Base-by-base conservation (phyloP, 1,140 invertebrate genomes). In the Drosophila pallidifrons region DNA sequence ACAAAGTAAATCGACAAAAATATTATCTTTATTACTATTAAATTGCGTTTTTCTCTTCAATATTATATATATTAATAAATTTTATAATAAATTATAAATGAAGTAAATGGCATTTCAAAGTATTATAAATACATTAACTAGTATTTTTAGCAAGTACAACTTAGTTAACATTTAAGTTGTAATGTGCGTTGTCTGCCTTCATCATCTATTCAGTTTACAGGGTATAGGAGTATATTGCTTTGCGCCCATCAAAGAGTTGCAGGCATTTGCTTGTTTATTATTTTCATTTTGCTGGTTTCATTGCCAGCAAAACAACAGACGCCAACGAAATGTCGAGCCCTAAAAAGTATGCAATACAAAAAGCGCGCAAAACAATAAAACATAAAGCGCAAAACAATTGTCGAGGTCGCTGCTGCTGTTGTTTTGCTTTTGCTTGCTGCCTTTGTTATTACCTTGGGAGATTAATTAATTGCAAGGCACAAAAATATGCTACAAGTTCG, bases 371-470 rank as follows among this genome's bases (percentile, higher is more conserved):
- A 75, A 88, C 77, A 83, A 88, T 87, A 72, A 87, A 88, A 83
- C 75, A 69, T 61, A 55, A 77, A 82, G 69, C 68, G 61, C 77
- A 75, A 79, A 82, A 68, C 82, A 88, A 88, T 87, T 87, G 83
- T 55, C 69, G 80, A 61, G 79, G 65, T 71, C 69, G 65, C 63
- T 45, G 61, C 28, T 63, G 30, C 11, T 46, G 51, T 47, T 67
- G 35, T 49, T 61, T 30, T 45, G 63, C 43, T 54, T 76, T 57
- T 68, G 77, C 52, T 47, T 72, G 58, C 38, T 68, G 59, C 52
- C 55, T 82, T 87, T 78, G 76, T 87, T 87, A 87, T 87, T 87
- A 87, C 82, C 82, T 87, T 87, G 82, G 82, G 82, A 87, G 82
- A 87, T 87, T 87, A 87, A 87, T 87, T 87, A 87, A 87, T 87